Evolutionary conservation across 2,113 vertebrate genomes (phyloP), one percentile per base, ranked within the genome.

Genomic region (Macaca mulatta): DNA sequence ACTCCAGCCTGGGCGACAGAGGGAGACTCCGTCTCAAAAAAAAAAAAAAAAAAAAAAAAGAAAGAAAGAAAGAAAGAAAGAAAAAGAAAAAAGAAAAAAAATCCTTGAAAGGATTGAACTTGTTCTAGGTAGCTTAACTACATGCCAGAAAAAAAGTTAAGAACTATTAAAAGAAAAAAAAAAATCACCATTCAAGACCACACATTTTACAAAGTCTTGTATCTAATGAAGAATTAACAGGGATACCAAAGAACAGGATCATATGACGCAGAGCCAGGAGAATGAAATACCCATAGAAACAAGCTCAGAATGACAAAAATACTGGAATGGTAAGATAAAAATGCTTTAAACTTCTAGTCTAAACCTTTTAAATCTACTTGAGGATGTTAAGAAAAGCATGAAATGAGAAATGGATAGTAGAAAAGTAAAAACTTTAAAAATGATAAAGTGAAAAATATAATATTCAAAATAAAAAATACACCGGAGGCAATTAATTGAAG

Each of bases 351-450:
- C 25, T 27, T 48, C 23, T 72, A 84, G 8, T 27, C 50, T 23
- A 82, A 90, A 93, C 5, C 10, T 77, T 77, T 78, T 45, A 90
- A 87, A 69, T 59, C 87, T 12, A 91, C 40, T 72, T 35, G 78
- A 91, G 27, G 8, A 45, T 61, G 12, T 52, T 93, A 90, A 75
- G 81, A 82, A 61, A 75, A 23, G 45, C 13, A 38, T 38, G 14
- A n/a, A 55, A 14, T 20, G 43, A 74, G 45, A 69, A 93, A 96
- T 38, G 25, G 55, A 85, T 93, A 5, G 45, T 67, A 45, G 17
- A 45, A 85, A 93, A 85, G 57, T 83, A 4, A 95, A 93, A 61
- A 3, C 5, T 78, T 82, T 52, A 88, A 17, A 70, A 38, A 27
- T 55, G n/a, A 79, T 35, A 6, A 30, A 67, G 48, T 48, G 69